A percentile compares a stretch with the other conserved stretches of the same genome.
Conservation (phyloP, 2,797 vertebrate species). For the Loriculus beryllinus region DNA sequence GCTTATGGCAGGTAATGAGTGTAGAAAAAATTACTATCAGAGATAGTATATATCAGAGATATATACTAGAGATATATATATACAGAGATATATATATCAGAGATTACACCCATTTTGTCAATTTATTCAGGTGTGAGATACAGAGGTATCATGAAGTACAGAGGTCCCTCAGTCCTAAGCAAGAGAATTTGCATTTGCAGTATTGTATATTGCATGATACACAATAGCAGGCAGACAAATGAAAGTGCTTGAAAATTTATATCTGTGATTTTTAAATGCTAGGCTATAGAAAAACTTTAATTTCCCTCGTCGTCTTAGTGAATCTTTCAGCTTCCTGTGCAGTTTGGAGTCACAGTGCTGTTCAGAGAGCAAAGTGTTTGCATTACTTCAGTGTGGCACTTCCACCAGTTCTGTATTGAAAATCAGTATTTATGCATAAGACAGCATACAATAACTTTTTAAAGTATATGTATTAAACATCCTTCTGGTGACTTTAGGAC, state of each 20-base stretch:
- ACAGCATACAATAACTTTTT: neutral
- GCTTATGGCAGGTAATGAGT: neutral
- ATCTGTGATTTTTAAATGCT: neutral
- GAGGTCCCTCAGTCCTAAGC: neutral
- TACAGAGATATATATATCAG: no score
- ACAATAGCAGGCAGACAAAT: neutral
- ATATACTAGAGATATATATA: no score
- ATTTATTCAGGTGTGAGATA: neutral
- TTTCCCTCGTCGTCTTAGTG: neutral
- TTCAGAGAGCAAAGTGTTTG: neutral
- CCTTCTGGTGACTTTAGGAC: neutral
- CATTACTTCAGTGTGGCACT: neutral
- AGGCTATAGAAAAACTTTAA: neutral
- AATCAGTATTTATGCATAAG: neutral
- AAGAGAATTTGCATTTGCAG: neutral
- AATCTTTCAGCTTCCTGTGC: neutral
- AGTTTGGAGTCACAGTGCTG: neutral
- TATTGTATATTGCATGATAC: neutral
- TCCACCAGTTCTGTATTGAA: neutral
- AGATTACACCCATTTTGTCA: neutral
- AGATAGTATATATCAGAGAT: no score
- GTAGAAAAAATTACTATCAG: neutral
- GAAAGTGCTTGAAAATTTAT: neutral
- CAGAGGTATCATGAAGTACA: neutral
- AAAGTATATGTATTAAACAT: neutral